These are phyloP conservation scores for Synergus gifuensis DNA, from an alignment of 2,888 invertebrate genomes.

Conservation along the genomic window DNA sequence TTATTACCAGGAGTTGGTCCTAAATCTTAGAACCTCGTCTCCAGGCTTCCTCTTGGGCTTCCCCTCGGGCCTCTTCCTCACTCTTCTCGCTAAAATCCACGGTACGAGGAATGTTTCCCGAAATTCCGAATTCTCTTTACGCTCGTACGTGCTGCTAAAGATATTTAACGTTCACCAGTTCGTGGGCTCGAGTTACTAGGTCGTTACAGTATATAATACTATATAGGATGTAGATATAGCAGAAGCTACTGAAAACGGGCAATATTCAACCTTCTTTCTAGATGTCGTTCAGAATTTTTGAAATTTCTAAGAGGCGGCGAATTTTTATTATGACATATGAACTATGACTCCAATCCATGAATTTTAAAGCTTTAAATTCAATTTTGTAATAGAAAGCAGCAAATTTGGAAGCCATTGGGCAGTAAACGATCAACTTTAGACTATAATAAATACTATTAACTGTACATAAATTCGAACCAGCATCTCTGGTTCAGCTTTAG, in stretches of 20 bases:
- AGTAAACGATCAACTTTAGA: neutral
- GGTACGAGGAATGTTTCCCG: conserved; percentile 24
- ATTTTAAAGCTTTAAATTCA: too few species aligned
- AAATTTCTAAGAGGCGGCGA: too few species aligned
- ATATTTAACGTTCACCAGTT: conserved; percentile 27
- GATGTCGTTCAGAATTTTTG: conserved; percentile 31
- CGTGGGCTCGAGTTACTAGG: neutral
- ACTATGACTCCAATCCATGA: too few species aligned
- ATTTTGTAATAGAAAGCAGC: too few species aligned
- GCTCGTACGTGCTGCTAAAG: conserved; percentile 22
- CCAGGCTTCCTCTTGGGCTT: neutral
- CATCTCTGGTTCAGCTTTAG: neutral
- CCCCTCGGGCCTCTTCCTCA: conserved; percentile 2
- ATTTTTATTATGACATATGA: too few species aligned
- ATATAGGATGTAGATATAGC: too few species aligned
- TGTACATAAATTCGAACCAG: neutral
- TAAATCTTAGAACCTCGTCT: conserved; percentile 32
- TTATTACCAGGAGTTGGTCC: conserved; percentile 31
- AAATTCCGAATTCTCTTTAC: conserved; percentile 29
- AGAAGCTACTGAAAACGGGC: too few species aligned
- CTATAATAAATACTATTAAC: neutral
- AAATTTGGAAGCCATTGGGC: too few species aligned
- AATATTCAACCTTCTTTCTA: neutral
- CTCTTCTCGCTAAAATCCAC: conserved; percentile 22
- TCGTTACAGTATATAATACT: neutral